Evolutionary conservation across 2,888 invertebrate species (phyloP), one percentile per base, ranked within the genome.

Genomic region (Andrena chrysosceles): DNA sequence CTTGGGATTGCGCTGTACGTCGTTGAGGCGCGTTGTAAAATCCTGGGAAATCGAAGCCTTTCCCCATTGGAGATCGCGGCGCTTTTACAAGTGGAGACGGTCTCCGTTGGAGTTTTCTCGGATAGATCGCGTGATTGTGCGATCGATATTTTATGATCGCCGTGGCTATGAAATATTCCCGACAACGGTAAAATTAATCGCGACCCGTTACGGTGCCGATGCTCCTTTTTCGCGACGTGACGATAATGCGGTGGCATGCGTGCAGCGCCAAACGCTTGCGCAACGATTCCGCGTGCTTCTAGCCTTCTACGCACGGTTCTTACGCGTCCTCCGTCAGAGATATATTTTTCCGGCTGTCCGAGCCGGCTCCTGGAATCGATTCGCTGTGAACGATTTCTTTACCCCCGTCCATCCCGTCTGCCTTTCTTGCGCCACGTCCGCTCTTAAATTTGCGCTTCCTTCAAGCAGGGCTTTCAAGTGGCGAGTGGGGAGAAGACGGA

Each of bases 401-500:
- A 42, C 48, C 42, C 16, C 33, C 31, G 23, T 60, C n/a, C 33
- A 42, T 72, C 52, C 62, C 56, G 42, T 82, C 70, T 66, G 10
- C 42, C 35, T 56, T 35, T 62, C 54, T 60, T 56, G 35, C 54
- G n/a, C 67, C 56, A 62, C 63, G 72, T 26, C 49, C 72, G 68
- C 69, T 80, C 79, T 85, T 86, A 84, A 86, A 82, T 86, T 83
- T 75, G 80, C 72, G 80, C 76, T 80, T 81, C 86, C 79, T 72
- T 75, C 62, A 49, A 48, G 73, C 16, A 48, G 72, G 72, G 76
- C 52, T 67, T 64, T 59, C 84, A 33, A 66, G 59, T 74, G 71
- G 26, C 74, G 71, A 20, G 23, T 42, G 35, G 20, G 35, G 42
- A n/a, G 54, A 63, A 70, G 69, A 83, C 87, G 68, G 77, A 86